Base-by-base conservation (phyloP, 64 coral and sea anemone genomes). In the Montipora efflorescens region DNA sequence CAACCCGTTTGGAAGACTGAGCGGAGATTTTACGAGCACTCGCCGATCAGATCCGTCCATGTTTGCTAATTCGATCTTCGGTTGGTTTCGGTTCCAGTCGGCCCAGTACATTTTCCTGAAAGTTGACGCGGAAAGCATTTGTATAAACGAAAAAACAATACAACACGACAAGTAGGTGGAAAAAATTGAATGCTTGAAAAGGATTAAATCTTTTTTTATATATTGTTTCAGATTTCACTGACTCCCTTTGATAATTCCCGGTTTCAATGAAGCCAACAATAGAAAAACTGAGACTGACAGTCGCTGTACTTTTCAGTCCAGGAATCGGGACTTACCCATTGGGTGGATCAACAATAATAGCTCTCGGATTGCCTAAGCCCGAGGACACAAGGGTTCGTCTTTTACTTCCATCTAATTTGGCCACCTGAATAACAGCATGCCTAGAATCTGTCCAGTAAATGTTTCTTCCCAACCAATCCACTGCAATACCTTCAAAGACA, bases 391-490 rank as follows among this genome's bases (percentile, higher is more conserved):
- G 79, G 16, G 94, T 87, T 47, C 80, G 92, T 46, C 98, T 90
- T 16, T 96, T 77, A 57, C 61, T 80, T 5, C 98, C 98, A 14
- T 99, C 78, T 5, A 99, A 74, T 48, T 47, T 87, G 4, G 98
- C 88, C 14, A 99, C 98, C 73, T 99, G 95, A 74, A 99, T 96
- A 1, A 88, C 83, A 36, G 92, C 98, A 2, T 89, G 86, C 52
- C 90, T 68, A n/a, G 95, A 92, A 51, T 96, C 92, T 19, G 98
- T 99, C 98, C 98, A 99, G 75, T 99, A 99, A 23, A 99, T 28
- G 74, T 99, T 99, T 22, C 95, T 92, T 69, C 92, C 98, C 11
- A 96, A 87, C 98, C 98, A 99, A 76, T 99, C 98, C 14, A 99
- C 95, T 9, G 98, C 95, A 52, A 99, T 89, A 19, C 98, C 98